Conservation (phyloP, 2,797 vertebrate genomes). For the Podarcis siculus region DNA sequence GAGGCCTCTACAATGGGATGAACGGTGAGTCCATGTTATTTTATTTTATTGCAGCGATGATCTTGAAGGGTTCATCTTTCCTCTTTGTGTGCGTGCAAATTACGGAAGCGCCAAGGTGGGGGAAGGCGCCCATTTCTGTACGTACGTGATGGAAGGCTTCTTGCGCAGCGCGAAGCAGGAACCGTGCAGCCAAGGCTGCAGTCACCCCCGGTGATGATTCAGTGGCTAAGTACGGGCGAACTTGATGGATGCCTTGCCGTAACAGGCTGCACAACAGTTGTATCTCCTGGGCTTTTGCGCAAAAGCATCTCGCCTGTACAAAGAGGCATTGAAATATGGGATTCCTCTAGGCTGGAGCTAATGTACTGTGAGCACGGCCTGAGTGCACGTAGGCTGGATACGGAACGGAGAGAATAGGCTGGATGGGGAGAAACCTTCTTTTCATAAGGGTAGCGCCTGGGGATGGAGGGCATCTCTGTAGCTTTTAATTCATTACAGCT, state of each 20-base stretch:
- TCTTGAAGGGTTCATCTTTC: not conserved
- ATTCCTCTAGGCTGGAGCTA: not conserved
- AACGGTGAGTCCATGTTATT: constrained; percentile 86
- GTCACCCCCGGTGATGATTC: not conserved
- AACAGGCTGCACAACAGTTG: not conserved
- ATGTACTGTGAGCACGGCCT: not conserved
- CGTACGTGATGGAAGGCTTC: not conserved
- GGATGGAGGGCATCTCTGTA: not conserved
- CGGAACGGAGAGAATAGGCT: not conserved
- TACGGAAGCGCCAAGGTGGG: not conserved
- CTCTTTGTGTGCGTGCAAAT: not conserved
- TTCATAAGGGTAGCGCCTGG: not conserved
- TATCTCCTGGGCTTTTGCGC: not conserved
- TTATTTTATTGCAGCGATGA: not conserved
- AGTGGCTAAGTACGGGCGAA: not conserved
- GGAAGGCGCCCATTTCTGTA: too few species aligned
- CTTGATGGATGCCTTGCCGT: not conserved
- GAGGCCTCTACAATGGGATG: constrained; percentile 96
- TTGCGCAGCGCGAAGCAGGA: not conserved
- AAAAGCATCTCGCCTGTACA: not conserved
- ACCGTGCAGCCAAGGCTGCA: accelerated
- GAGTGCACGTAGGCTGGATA: not conserved
- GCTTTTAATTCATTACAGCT: not conserved
- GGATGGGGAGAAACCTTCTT: not conserved
- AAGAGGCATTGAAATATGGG: constrained; percentile 24